Evolutionary conservation across 2,888 invertebrate species (phyloP), one percentile per base, ranked within the genome.

Genomic region (Melanotus villosus): DNA sequence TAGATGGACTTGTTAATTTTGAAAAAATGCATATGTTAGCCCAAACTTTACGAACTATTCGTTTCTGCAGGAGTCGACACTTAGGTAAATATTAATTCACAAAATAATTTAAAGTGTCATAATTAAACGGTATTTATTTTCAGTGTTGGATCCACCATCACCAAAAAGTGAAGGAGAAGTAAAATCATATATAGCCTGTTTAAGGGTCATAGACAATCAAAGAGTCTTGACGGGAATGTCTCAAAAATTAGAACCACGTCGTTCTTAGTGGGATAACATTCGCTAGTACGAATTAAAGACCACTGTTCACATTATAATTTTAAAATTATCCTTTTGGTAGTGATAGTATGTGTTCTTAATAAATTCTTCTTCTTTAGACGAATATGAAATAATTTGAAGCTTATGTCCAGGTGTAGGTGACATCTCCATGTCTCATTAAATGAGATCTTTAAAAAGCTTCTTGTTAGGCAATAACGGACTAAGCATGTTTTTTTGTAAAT

Each of bases 21-120:
- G 95, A 95, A 83, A 95, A 95, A 85, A 95, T 95, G 94, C 94
- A 94, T 81, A 93, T 95, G 93, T 88, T 95, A 80, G 93, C 94
- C 16, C 93, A 93, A 83, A 93, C 93, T 1, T 89, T 95, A 87
- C 87, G 93, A 73, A 92, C 90, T 62, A 90, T 94, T 75, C 86
- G 92, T 74, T 91, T 91, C 80, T 94, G 93, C 83, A 87, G 93
- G 76, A 91, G 91, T 77, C 86, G 91, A 77, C 90, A 90, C 83
- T 85, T 91, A 78, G 89, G 92, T 90, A 84, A 86, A 86, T 80
- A 7, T 26, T 26, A 26, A 26, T 26, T 26, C 38, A 32, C 32
- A 5, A 38, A 38, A 5, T 4, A 38, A n/a, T n/a, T 10, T 38
- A 5, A 5, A 38, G 10, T 38, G 38, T 26, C 26, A 14, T 21